Base-by-base conservation (phyloP, 2,797 vertebrate genomes). In the Remorina albescens region DNA sequence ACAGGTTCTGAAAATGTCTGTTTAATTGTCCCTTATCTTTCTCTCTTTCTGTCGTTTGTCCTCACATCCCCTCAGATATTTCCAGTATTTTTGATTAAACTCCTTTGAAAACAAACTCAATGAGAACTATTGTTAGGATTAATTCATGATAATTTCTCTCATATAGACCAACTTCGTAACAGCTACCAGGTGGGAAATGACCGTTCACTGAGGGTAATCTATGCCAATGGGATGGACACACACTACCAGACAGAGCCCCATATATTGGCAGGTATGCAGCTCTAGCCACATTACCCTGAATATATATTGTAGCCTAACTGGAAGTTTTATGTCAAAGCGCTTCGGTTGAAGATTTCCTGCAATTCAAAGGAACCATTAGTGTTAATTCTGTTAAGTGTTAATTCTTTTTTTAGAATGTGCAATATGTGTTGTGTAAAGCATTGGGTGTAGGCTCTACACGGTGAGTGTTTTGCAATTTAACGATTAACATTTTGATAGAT, bases 231-330 rank as follows among this genome's bases (percentile, higher is more conserved):
- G 26, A 95, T 99, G 92, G 98, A 99, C 81, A 96, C 97, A 0
- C 97, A 98, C 90, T 99, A 96, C 82, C 97, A 98, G 83, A 99
- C 98, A 0, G 98, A 99, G 86, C 98, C 98, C 0, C 98, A 99
- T 0, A 95, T 99, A 57, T 91, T 99, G 82, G 98, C 98, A 34
- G 98, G 92, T 93, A 80, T 6, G 75, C 15, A 25, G 44, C 21
- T 46, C 70, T 60, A 4, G 32, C 30, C n/a, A 44, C 6, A 9
- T 18, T 11, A 36, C 18, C 6, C 1, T n/a, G 3, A 44, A 60
- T 32, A 2, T 21, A 8, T 47, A 30, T 47, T 58, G 21, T 49
- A 5, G 16, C 23, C 25, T 57, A 50, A 50, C 65, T 25, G n/a
- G 3, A 54, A 2, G 10, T 54, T 46, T 18, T 0, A 34, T n/a